Evolutionary conservation across 2,888 invertebrate species (phyloP).

Genomic region (Fragum whitleyi): DNA sequence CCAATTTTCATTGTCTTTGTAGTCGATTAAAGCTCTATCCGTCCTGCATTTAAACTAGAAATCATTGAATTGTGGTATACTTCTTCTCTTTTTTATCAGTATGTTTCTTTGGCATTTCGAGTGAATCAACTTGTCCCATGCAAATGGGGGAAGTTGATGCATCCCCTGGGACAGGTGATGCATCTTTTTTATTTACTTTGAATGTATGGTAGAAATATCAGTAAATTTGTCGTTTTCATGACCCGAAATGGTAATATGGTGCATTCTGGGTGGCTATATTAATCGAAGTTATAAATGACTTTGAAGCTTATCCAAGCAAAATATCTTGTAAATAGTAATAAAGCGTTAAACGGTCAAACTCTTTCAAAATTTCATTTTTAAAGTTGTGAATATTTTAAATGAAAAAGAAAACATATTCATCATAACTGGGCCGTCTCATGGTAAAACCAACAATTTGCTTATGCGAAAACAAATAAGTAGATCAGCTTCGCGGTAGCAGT

Average conservation of each 20-base stretch:
- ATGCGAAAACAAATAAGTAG: neutral
- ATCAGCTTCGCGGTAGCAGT: neutral
- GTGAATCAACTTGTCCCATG: neutral
- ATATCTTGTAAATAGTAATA: too few species aligned
- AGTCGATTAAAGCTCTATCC: neutral
- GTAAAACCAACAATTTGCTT: neutral
- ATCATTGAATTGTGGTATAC: neutral
- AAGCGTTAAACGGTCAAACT: too few species aligned
- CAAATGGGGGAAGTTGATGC: too few species aligned
- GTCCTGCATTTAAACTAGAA: neutral
- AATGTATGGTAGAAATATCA: neutral
- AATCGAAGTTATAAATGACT: too few species aligned
- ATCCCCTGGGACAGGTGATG: neutral
- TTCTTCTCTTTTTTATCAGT: neutral
- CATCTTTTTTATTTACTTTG: neutral
- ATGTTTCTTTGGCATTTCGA: neutral
- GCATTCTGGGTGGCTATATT: neutral
- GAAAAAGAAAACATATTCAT: neutral
- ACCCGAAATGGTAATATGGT: neutral
- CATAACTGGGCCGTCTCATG: neutral
- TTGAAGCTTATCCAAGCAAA: too few species aligned
- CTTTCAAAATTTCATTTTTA: too few species aligned
- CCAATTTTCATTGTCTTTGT: slow-evolving; percentile 1
- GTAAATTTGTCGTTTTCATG: neutral
- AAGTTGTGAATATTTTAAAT: neutral